Percentiles rank a stretch among this genome's conserved stretches.
These are phyloP conservation scores for Passer montanus DNA, from an alignment of 2,113 vertebrate genomes.

Conservation along the genomic window DNA sequence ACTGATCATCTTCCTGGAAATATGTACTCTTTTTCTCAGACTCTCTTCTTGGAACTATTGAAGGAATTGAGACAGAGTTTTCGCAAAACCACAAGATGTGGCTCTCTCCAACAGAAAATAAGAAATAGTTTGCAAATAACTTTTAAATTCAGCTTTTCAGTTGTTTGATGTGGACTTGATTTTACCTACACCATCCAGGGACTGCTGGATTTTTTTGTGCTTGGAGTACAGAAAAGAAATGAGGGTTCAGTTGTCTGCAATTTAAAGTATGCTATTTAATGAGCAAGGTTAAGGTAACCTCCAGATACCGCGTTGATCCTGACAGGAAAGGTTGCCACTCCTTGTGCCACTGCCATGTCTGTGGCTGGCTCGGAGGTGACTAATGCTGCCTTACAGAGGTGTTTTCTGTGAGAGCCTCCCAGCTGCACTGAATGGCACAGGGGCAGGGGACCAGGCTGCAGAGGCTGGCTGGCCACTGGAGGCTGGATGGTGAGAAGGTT, in stretches of 20 bases:
- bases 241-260: not conserved
- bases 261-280: not conserved
- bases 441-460: not conserved
- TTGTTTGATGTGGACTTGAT: not conserved
- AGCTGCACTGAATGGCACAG: not conserved
- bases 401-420: not conserved
- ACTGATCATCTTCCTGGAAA: not conserved
- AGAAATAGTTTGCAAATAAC: not conserved
- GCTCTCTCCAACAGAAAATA: not conserved
- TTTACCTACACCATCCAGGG: not conserved
- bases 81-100: not conserved
- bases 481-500: not conserved
- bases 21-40: not conserved
- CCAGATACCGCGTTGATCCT: accelerated
- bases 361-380: not conserved
- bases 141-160: not conserved
- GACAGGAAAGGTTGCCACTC: not conserved
- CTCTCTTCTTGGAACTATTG: not conserved
- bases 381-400: not conserved
- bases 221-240: not conserved
- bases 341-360: not conserved
- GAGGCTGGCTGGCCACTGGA: not conserved
- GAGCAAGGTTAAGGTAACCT: not conserved
- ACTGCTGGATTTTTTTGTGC: not conserved
- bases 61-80: not conserved